phyloP scores from a whole-genome alignment of 2,113 vertebrate species.

The Vombatus ursinus region DNA sequence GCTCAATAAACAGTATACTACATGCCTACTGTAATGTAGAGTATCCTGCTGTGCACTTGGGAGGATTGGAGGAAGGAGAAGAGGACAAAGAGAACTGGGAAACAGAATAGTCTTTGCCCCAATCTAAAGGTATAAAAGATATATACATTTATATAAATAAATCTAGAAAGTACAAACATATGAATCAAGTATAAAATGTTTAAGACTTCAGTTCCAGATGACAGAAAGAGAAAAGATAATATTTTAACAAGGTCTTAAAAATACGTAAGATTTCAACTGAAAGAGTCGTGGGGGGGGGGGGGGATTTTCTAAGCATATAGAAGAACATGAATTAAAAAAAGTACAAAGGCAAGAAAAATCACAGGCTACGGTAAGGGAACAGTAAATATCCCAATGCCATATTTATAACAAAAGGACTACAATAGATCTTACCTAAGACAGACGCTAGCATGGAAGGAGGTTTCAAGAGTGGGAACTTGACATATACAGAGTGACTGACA shows the following conservation, averaged over 20 bases:
- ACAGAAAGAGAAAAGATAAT: background rate
- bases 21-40: background rate
- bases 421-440: constrained; percentile 82
- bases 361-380: background rate
- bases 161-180: background rate
- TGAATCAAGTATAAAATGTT: background rate
- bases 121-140: background rate
- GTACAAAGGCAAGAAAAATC: background rate
- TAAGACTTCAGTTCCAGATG: background rate
- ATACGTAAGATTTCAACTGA: no score
- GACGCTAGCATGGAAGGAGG: constrained; percentile 85
- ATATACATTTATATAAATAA: background rate
- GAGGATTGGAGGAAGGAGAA: background rate
- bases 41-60: background rate
- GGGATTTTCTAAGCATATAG: background rate
- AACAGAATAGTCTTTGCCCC: background rate
- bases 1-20: background rate
- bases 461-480: constrained; percentile 90
- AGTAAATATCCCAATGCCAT: background rate
- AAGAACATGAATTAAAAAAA: background rate
- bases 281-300: no score
- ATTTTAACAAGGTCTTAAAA: constrained; percentile 17
- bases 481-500: constrained; percentile 90
- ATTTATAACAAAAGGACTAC: background rate
- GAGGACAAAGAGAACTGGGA: background rate